Conservation (phyloP, 2,113 vertebrate genomes). For the Nothobranchius kuhntae region DNA sequence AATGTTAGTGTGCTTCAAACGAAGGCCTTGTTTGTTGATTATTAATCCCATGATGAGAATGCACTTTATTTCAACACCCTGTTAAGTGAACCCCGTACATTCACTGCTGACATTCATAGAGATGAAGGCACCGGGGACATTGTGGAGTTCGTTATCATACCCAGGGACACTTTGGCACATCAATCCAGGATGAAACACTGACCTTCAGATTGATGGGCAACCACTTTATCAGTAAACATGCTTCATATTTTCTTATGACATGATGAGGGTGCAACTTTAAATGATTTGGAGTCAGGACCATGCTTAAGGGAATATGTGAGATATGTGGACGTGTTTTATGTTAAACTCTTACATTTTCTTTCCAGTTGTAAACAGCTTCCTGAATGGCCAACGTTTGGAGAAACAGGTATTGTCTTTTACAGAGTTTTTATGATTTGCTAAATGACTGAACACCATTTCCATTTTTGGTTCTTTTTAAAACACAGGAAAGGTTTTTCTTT, state of each 20-base stretch:
- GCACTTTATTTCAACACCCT: not conserved
- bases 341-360: too few relatives aligned
- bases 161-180: not conserved
- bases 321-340: too few relatives aligned
- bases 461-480: too few relatives aligned
- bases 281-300: not conserved
- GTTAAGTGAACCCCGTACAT: not conserved
- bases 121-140: not conserved
- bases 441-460: too few relatives aligned
- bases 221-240: too few relatives aligned
- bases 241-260: not conserved
- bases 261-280: not conserved
- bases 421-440: too few relatives aligned
- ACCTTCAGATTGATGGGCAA: not conserved
- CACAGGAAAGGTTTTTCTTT: too few relatives aligned
- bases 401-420: too few relatives aligned
- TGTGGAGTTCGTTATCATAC: not conserved
- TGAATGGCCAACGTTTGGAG: too few relatives aligned
- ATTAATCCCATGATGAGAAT: too few relatives aligned
- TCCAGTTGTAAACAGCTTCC: too few relatives aligned
- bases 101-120: not conserved
- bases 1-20: conserved; percentile 18
- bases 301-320: too few relatives aligned
- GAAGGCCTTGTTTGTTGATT: not conserved
- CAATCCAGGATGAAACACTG: not conserved